phyloP scores from a whole-genome alignment of 2,113 vertebrate species.

The Lonchura striata region DNA sequence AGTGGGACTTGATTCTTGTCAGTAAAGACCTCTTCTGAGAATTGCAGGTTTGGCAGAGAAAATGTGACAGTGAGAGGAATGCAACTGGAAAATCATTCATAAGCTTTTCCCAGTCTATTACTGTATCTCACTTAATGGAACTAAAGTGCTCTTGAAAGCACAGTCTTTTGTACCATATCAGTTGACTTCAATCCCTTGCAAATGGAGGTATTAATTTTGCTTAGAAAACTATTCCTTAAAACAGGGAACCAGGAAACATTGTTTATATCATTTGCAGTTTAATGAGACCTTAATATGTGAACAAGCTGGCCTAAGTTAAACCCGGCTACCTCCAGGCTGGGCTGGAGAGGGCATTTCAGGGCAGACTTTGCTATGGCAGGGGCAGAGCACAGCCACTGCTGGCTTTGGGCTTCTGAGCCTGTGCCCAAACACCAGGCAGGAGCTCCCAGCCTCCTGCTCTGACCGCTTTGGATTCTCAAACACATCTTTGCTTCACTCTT shows the following conservation, averaged over 20 bases:
- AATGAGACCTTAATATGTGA: not conserved
- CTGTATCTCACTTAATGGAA: slow-evolving; percentile 36
- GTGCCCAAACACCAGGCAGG: not conserved
- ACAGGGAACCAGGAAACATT: not conserved
- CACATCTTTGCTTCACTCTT: not conserved
- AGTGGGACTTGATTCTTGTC: slow-evolving; percentile 37
- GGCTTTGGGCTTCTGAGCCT: not conserved
- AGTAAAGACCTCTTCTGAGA: slow-evolving; percentile 26
- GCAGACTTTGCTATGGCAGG: not conserved
- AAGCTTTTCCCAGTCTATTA: slow-evolving; percentile 22
- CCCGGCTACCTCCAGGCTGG: not conserved
- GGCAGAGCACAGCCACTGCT: not conserved
- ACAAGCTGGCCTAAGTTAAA: not conserved
- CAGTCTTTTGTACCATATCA: not conserved
- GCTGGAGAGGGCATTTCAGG: not conserved
- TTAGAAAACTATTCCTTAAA: slow-evolving; percentile 3
- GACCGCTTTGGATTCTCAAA: not conserved
- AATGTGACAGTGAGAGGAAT: slow-evolving; percentile 45
- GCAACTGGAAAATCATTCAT: slow-evolving; percentile 54
- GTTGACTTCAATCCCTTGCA: slow-evolving; percentile 15
- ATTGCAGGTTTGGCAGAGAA: slow-evolving; percentile 41
- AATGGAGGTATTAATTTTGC: slow-evolving; percentile 39
- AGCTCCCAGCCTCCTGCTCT: not conserved
- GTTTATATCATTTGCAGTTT: not conserved
- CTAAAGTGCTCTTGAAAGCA: slow-evolving; percentile 46